Conservation (phyloP, 2,888 invertebrate genomes). For the Trissolcus brochymenae region DNA sequence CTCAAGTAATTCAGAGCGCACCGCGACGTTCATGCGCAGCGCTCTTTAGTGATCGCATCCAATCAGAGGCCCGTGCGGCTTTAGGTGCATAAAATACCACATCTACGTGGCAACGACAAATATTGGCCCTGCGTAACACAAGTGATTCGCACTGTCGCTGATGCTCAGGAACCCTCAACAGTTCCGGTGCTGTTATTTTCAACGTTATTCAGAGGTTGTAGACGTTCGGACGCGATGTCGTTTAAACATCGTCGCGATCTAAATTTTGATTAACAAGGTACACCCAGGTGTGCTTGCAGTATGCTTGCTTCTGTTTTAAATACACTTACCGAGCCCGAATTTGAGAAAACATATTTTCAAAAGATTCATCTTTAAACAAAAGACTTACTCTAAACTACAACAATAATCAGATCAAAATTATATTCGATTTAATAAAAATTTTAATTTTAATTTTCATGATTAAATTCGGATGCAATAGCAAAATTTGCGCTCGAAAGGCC, state of each 20-base stretch:
- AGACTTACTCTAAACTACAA: no score
- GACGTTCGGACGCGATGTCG: not conserved
- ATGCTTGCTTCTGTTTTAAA: no score
- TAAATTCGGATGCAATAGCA: no score
- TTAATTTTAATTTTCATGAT: no score
- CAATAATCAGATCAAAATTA: no score
- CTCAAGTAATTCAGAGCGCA: constrained; percentile 71
- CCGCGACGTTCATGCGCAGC: constrained; percentile 58
- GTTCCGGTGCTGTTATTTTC: constrained; percentile 2
- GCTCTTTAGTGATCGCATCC: constrained; percentile 52
- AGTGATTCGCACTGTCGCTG: constrained; percentile 33
- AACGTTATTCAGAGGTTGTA: not conserved
- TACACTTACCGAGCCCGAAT: not conserved
- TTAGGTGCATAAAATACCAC: constrained; percentile 50
- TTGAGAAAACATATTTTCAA: no score
- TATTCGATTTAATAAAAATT: no score
- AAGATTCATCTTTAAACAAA: no score
- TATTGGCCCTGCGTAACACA: constrained; percentile 28
- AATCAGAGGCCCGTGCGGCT: constrained; percentile 33
- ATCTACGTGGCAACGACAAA: constrained; percentile 37
- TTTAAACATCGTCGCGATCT: not conserved
- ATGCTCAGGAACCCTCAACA: constrained; percentile 15
- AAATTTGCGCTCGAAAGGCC: no score
- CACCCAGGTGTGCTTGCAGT: not conserved
- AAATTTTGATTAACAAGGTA: not conserved